phyloP scores from a whole-genome alignment of 2,113 vertebrate genomes.

The Cryptomyrus ogoouensis region DNA sequence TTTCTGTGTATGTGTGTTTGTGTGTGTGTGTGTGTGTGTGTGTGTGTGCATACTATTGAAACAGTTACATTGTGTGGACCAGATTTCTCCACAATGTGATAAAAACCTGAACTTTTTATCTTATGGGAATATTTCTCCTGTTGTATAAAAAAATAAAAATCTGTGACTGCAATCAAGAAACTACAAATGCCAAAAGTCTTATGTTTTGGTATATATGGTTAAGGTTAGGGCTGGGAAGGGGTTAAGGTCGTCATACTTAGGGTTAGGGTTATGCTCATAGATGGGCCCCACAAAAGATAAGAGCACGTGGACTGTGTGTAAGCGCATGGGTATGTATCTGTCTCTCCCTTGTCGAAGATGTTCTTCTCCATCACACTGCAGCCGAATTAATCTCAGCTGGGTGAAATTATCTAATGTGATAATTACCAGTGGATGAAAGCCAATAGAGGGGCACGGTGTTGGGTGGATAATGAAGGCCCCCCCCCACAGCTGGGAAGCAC shows the following conservation, averaged over 20 bases:
- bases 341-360: not conserved
- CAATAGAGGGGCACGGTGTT: not conserved
- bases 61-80: not conserved
- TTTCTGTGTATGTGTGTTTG: not conserved
- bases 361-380: slow-evolving; percentile 8
- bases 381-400: slow-evolving; percentile 18
- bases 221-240: not conserved
- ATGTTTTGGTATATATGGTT: not conserved
- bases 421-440: slow-evolving; percentile 19
- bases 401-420: slow-evolving; percentile 25
- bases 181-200: not conserved
- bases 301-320: not conserved
- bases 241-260: not conserved
- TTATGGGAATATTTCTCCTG: not conserved
- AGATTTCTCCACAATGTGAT: not conserved
- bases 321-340: not conserved
- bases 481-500: not conserved
- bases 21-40: not conserved
- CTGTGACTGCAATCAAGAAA: not conserved
- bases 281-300: not conserved
- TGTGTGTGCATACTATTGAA: not conserved
- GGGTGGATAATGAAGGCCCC: not conserved
- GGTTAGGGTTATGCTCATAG: not conserved
- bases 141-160: not conserved
- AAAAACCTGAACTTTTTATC: not conserved